phyloP scores from a whole-genome alignment of 2,888 invertebrate genomes.

The Acrobasis suavella region DNA sequence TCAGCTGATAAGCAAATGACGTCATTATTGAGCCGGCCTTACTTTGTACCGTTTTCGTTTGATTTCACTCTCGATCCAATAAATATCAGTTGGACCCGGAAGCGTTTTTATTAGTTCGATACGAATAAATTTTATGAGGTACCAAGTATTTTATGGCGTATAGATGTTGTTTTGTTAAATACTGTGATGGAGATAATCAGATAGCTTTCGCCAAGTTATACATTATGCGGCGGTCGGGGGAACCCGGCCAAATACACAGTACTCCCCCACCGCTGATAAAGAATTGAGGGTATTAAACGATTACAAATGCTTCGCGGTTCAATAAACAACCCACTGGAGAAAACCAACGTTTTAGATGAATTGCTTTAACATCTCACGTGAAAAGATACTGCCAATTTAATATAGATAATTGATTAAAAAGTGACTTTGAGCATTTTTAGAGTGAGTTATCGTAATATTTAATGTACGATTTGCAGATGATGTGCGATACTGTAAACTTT shows the following conservation, averaged over 20 bases:
- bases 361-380: conserved; percentile 54
- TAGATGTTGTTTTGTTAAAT: conserved; percentile 33
- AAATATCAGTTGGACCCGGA: conserved; percentile 39
- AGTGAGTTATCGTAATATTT: too few relatives aligned
- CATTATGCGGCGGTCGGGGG: conserved; percentile 59
- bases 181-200: conserved; percentile 61
- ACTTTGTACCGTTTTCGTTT: conserved; percentile 69
- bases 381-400: conserved; percentile 23
- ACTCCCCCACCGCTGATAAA: conserved; percentile 75
- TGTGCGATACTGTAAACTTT: too few relatives aligned
- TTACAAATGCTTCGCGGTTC: conserved; percentile 82
- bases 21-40: conserved; percentile 73
- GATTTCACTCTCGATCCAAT: conserved; percentile 46
- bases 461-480: too few relatives aligned
- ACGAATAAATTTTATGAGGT: conserved; percentile 37
- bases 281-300: conserved; percentile 83
- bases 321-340: conserved; percentile 74
- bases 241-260: conserved; percentile 53
- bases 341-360: conserved; percentile 67
- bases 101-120: conserved; percentile 18
- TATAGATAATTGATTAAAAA: conserved; percentile 11
- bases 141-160: conserved; percentile 31
- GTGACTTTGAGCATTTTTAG: not conserved
- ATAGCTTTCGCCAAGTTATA: conserved; percentile 72
- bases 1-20: conserved; percentile 82